A percentile compares a stretch with the other conserved stretches of the same genome.
phyloP scores from a whole-genome alignment of 2,888 invertebrate genomes.

The Volucella bombylans region DNA sequence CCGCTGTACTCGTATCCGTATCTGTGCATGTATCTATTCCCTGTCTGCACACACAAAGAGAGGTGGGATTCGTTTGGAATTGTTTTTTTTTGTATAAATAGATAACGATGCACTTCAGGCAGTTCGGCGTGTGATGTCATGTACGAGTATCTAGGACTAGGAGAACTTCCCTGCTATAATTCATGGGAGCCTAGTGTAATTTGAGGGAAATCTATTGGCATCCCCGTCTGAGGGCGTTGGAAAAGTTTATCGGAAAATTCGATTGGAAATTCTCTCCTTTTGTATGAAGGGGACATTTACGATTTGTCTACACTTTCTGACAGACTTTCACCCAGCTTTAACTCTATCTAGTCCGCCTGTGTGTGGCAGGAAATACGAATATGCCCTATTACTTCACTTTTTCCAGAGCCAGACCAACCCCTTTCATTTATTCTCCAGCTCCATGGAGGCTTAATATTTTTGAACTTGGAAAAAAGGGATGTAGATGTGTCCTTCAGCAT shows the following conservation, averaged over 20 bases:
- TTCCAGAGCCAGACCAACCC: conserved; percentile 56
- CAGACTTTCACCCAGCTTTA: conserved; percentile 58
- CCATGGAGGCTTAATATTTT: not conserved
- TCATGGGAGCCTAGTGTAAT: conserved; percentile 68
- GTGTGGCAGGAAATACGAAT: not conserved
- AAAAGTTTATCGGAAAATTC: conserved; percentile 60
- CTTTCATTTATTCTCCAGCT: conserved; percentile 57
- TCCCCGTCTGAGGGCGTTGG: conserved; percentile 72
- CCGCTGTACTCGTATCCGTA: conserved; percentile 1
- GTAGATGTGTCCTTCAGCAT: conserved; percentile 47
- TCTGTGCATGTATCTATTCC: conserved; percentile 53
- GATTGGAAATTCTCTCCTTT: conserved; percentile 61
- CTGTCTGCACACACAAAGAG: conserved; percentile 39
- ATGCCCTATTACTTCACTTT: not conserved
- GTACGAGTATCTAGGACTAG: conserved; percentile 70
- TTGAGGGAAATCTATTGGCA: conserved; percentile 73
- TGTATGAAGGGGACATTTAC: conserved; percentile 40
- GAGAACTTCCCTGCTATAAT: conserved; percentile 53
- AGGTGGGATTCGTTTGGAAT: conserved; percentile 36
- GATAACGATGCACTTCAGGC: conserved; percentile 59
- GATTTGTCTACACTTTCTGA: conserved; percentile 44
- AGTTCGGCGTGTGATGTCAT: not conserved
- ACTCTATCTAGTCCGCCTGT: conserved; percentile 1
- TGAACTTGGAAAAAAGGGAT: conserved; percentile 40
- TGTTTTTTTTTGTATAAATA: conserved; percentile 35